Evolutionary conservation across 2,797 vertebrate genomes (phyloP), one percentile per base, ranked within the genome.

Genomic region (Selene dorsalis): DNA sequence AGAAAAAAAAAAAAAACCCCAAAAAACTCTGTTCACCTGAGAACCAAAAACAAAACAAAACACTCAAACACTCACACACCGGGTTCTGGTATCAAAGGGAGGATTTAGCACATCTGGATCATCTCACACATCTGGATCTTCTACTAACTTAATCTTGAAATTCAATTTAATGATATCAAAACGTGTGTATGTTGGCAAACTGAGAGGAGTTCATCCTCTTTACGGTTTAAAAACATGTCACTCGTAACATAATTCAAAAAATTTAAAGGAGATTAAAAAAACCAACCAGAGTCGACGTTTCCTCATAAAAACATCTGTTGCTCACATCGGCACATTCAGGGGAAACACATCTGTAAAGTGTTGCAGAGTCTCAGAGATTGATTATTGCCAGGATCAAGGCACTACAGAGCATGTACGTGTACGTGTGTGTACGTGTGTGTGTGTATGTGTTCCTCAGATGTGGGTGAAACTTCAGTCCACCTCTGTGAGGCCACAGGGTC

Each of bases 401-500:
- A 82, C 75, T 28, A 4, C 1, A 32, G 59, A 22, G 61, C 52
- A 26, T 38, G 30, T 45, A 18, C 62, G 24, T 69, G 59, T 28
- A 17, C 22, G 45, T 56, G 24, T 43, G 26, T 45, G 24, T 17
- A 5, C 20, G 63, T 43, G 39, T 41, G 32, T 41, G 11, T 65
- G 26, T 71, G 39, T 26, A 73, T 32, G 50, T 12, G 28, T 65
- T 68, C 11, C 0, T 35, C 56, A 6, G 11, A 14, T 39, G 52
- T 18, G 20, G 8, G 28, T 66, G 30, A n/a, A 47, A 52, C 26
- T 88, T 98, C 95, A 99, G 86, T 97, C 97, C 75, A 96, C 96
- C 92, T 99, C 96, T 83, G 97, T 98, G 72, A 96, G 94, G 81
- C 98, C 97, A 87, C 98, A 99, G 1, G 96, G 97, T 89, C 97